phyloP scores from a whole-genome alignment of 2,113 vertebrate genomes.

The Tupaia chinensis region DNA sequence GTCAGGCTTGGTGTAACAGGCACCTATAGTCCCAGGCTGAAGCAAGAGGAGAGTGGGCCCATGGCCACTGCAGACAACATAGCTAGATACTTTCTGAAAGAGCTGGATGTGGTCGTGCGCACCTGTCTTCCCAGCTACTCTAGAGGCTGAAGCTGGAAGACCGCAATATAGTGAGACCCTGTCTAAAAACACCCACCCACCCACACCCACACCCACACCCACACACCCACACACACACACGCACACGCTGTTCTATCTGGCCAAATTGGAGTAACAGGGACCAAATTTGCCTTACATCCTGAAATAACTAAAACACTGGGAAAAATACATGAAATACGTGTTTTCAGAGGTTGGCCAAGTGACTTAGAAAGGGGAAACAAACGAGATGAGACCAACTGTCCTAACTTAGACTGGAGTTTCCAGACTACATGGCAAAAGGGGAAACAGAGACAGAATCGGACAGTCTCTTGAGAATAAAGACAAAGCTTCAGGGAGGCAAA shows the following conservation, averaged over 20 bases:
- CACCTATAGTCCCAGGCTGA: no score
- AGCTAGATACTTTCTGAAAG: no score
- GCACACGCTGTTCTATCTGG: background rate
- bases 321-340: background rate
- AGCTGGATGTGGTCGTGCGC: no score
- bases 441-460: background rate
- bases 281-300: background rate
- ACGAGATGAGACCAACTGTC: background rate
- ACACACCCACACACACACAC: background rate
- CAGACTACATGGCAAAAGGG: background rate
- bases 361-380: background rate
- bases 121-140: no score
- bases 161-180: no score
- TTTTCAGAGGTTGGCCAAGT: background rate
- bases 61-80: no score
- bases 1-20: no score
- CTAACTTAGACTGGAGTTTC: background rate
- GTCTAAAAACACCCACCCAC: no score
- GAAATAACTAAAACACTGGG: background rate
- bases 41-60: no score
- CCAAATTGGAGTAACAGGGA: background rate
- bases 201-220: no score
- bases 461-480: background rate
- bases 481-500: background rate
- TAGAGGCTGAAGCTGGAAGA: no score